Evolutionary conservation across 2,113 vertebrate genomes (phyloP).

Genomic region (Callocephalon fimbriatum): DNA sequence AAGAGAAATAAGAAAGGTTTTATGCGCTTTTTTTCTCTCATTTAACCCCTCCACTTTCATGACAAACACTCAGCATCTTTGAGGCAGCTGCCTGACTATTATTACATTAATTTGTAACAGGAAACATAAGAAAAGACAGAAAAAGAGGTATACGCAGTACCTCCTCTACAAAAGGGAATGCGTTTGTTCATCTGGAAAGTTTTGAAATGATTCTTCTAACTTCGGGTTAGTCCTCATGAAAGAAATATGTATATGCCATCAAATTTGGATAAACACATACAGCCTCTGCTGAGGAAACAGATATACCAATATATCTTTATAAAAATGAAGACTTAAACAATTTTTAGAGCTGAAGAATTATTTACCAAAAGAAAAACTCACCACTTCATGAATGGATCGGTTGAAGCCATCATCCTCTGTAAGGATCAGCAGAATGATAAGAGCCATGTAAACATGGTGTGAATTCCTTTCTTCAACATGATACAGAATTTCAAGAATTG

Average conservation of each 20-base stretch:
- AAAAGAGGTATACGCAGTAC: neutral
- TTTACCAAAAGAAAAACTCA: slow-evolving; percentile 70
- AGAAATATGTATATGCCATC: neutral
- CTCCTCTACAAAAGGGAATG: neutral
- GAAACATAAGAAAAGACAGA: neutral
- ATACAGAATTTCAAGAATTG: slow-evolving; percentile 97
- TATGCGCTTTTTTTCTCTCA: neutral
- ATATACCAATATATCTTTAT: neutral
- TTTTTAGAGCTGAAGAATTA: neutral
- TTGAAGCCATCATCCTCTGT: slow-evolving; percentile 98
- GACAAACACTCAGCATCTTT: neutral
- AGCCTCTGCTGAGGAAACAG: neutral
- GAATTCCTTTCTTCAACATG: slow-evolving; percentile 96
- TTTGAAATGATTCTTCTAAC: neutral
- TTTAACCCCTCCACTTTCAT: neutral
- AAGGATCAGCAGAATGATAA: slow-evolving; percentile 96
- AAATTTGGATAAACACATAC: neutral
- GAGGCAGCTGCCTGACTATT: neutral
- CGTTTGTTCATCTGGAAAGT: neutral
- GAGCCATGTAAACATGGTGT: slow-evolving; percentile 98
- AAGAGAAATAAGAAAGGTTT: neutral
- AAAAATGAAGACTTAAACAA: neutral
- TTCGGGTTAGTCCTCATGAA: neutral
- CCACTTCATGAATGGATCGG: slow-evolving; percentile 96
- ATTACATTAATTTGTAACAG: neutral